A percentile compares a stretch with the other conserved stretches of the same genome.
Conservation (phyloP, 2,888 invertebrate genomes). For the Andrena trimmerana region DNA sequence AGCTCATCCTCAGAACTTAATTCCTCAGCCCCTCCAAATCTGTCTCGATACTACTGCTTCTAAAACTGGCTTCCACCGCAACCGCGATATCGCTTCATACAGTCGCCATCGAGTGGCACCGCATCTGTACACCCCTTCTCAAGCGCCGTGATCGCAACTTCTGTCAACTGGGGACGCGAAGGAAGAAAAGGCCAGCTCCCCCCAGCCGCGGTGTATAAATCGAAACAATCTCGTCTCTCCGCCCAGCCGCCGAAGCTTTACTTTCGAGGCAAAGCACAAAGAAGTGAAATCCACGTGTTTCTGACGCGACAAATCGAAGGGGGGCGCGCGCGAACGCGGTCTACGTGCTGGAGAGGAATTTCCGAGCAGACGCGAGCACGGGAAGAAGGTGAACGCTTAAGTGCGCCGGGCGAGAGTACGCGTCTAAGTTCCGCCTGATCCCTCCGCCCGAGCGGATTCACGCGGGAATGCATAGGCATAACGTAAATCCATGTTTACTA, state of each 20-base stretch:
- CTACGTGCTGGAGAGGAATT: constrained; percentile 1
- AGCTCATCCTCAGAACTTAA: too few species aligned
- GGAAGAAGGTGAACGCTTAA: constrained; percentile 59
- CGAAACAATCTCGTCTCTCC: not conserved
- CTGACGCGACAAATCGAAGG: constrained; percentile 36
- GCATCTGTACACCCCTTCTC: too few species aligned
- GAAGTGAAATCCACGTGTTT: constrained; percentile 17
- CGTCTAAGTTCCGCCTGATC: constrained; percentile 69
- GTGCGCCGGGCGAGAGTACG: constrained; percentile 73
- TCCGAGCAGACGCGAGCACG: not conserved
- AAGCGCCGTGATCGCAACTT: too few species aligned
- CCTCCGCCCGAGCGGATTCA: constrained; percentile 48
- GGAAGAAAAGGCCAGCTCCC: not conserved
- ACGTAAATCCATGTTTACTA: constrained; percentile 83
- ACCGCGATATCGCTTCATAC: too few species aligned
- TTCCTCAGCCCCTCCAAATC: too few species aligned
- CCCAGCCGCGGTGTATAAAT: not conserved
- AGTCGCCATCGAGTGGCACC: too few species aligned
- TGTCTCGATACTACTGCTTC: too few species aligned
- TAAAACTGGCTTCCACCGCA: too few species aligned
- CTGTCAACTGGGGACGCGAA: too few species aligned
- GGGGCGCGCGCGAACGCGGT: constrained; percentile 10
- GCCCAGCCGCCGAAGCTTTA: not conserved
- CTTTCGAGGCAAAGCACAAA: constrained; percentile 1
- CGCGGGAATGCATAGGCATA: constrained; percentile 72